Base-by-base conservation (phyloP, 1,140 invertebrate genomes). In the Ips typographus region DNA sequence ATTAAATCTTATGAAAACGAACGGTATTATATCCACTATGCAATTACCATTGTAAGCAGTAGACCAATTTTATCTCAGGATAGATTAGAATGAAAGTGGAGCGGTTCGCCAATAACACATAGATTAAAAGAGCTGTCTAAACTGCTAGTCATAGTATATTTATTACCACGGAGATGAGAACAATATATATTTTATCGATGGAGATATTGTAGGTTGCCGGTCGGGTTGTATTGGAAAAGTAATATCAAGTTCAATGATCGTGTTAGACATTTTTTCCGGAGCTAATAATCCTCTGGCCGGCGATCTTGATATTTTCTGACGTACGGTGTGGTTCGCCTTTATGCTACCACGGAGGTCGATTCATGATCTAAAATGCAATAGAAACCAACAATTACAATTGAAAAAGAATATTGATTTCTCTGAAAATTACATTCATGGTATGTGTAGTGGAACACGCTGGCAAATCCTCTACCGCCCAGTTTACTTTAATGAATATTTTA, bases 1-100 rank as follows among this genome's bases (percentile, higher is more conserved):
- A 68, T 68, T 59, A 68, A 52, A 53, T 59, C 64, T 49, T 44
- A 66, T 53, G 62, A 65, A 65, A 55, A 65, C 44, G 44, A 49
- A 49, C 64, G 42, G 55, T 66, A 66, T 66, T 58, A 66, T 49
- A 22, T 22, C 40, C 43, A 43, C 39, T 58, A 66, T 66, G 64
- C 55, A 66, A 68, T 68, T 68, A 68, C 65, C 43, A 68, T 68
- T 68, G 57, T 66, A 57, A 58, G 64, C 7, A 4, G 64, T 66
- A 66, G 53, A 58, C 64, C 64, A 58, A 66, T 66, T 66, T 66
- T 66, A 57, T 38, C 56, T 43, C 7, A n/a, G 40, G 22, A 22
- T 22, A 58, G 53, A 66, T 68, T 68, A 60, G 43, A 68, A 53
- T 40, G 58, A 68, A 68, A 68, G 65, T 68, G 60, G 65, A 68